Percentiles rank a stretch among this genome's conserved stretches.
Conservation (phyloP, 2,113 vertebrate genomes). For the Lampris incognitus region DNA sequence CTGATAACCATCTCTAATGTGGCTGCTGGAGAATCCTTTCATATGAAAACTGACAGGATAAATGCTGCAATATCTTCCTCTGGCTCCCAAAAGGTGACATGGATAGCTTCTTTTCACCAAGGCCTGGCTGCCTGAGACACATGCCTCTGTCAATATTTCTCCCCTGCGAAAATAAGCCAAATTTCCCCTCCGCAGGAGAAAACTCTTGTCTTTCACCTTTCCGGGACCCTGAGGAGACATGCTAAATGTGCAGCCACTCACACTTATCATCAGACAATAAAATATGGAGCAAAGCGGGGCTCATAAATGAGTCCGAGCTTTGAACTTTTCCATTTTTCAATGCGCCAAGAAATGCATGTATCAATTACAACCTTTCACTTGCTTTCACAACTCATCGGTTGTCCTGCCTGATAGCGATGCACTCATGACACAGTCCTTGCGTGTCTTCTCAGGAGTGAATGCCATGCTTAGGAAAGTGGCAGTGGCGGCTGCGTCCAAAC, state of each 20-base stretch:
- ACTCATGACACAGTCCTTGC: neutral
- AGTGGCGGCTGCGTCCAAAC: slow-evolving; percentile 92
- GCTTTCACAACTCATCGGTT: no score
- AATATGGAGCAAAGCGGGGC: neutral
- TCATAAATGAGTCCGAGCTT: no score
- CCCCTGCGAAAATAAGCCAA: slow-evolving; percentile 12
- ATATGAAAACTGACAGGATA: slow-evolving; percentile 26
- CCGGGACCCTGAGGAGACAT: slow-evolving; percentile 22
- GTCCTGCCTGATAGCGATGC: no score
- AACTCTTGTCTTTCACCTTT: neutral
- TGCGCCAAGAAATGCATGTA: no score
- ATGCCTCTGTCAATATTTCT: neutral
- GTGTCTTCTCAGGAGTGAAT: slow-evolving; percentile 87
- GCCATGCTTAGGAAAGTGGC: slow-evolving; percentile 96
- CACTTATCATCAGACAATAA: slow-evolving; percentile 12
- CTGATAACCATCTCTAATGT: slow-evolving; percentile 61
- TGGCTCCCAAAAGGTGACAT: neutral
- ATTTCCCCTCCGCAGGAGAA: slow-evolving; percentile 13
- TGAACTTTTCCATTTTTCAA: no score
- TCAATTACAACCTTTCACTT: no score
- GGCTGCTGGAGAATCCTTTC: slow-evolving; percentile 21
- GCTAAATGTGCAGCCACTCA: slow-evolving; percentile 14
- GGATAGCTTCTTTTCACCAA: slow-evolving; percentile 12
- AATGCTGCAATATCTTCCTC: slow-evolving; percentile 6
- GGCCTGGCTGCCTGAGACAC: slow-evolving; percentile 12